Evolutionary conservation across 2,113 vertebrate genomes (phyloP).

Genomic region (mouse (Mus musculus)): GRCm39 chr12:4794001-4794500

Average conservation of each 20-base stretch:
- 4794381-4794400: no score
- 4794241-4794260: not conserved
- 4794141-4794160: constrained; percentile 21
- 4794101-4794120: not conserved
- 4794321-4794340: not conserved
- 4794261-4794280: not conserved
- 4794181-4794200: not conserved
- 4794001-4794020: not conserved
- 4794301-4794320: not conserved
- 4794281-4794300: not conserved
- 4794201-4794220: constrained; percentile 2
- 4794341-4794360: no score
- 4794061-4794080: not conserved
- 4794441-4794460: no score
- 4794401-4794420: no score
- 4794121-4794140: constrained; percentile 44
- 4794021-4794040: not conserved
- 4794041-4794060: not conserved
- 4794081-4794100: not conserved
- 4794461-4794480: no score
- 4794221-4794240: not conserved
- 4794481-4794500: no score
- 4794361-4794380: no score
- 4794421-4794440: no score
- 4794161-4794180: not conserved